Percentiles rank a stretch among this genome's conserved stretches.
Conservation (phyloP, 2,113 vertebrate species). For the Chloroceryle aenea region DNA sequence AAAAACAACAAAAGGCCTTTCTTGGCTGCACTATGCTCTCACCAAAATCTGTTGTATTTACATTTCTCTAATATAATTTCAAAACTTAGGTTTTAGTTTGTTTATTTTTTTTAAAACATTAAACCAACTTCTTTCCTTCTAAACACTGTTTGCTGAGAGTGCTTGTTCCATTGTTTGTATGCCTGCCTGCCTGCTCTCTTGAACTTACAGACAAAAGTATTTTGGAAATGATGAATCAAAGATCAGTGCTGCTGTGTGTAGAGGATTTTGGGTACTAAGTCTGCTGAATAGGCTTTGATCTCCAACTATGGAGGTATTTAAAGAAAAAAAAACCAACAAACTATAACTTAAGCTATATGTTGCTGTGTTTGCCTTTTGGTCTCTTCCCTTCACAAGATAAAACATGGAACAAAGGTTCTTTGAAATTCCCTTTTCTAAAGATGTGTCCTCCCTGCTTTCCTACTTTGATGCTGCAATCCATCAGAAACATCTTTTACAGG, state of each 20-base stretch:
- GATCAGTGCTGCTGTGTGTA: neutral
- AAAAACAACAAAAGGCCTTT: neutral
- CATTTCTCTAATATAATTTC: neutral
- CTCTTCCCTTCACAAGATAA: neutral
- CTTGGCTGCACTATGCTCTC: neutral
- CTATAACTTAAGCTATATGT: neutral
- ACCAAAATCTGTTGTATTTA: neutral
- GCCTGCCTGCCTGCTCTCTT: neutral
- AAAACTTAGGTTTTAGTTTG: neutral
- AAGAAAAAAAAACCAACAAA: neutral
- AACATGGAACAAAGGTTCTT: neutral
- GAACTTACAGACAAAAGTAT: neutral
- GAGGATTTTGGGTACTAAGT: neutral
- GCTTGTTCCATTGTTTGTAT: rapidly evolving
- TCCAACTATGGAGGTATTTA: neutral
- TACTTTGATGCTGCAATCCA: neutral
- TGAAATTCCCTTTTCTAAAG: neutral
- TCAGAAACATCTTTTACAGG: neutral
- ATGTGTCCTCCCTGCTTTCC: neutral
- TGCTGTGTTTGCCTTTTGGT: neutral
- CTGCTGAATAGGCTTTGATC: neutral
- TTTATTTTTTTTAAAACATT: neutral
- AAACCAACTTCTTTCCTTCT: neutral
- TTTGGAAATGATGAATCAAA: neutral
- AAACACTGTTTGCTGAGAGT: neutral